Base-by-base conservation (phyloP, 2,113 vertebrate species). In the Taxidea taxus region DNA sequence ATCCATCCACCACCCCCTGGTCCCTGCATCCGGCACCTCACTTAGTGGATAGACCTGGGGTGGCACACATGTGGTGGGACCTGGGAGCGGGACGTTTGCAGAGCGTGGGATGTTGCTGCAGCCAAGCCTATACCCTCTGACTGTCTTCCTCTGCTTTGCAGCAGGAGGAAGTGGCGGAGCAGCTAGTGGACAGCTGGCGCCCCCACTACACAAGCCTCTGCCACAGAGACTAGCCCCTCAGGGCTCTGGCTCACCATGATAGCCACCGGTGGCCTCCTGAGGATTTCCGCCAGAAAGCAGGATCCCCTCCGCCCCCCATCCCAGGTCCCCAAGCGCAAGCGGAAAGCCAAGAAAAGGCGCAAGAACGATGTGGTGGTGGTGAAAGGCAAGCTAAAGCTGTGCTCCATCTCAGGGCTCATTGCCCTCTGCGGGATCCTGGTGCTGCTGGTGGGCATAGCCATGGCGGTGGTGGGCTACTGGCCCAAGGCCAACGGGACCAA, bases 381-480 rank as follows among this genome's bases (percentile, higher is more conserved):
- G 77, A 99, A 99, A 97, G 99, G 99, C 96, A 99, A 99, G 98
- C 96, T 99, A 74, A 99, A 99, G 97, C 98, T 99, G 31, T 99
- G 99, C 93, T 99, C 99, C 0, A 0, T 99, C 72, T 99, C 99
- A 0, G 99, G 99, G 8, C 98, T 99, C 23, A 98, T 99, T 1
- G 99, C 99, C 2, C 99, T 98, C 10, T 98, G 99, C 10, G 99
- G 99, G 68, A 98, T 99, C 83, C 97, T 99, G 47, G 99, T 99
- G 77, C 98, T 99, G 94, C 94, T 99, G 87, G 99, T 99, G 95
- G 99, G 99, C 27, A 99, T 99, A 1, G 98, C 99, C 90, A 99
- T 99, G 99, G 99, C 99, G 0, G 99, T 99, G 88, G 98, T 99
- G 98, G 99, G 99, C 86, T 99, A 99, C 97, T 99, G 99, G 99